Conservation (phyloP, 2,888 invertebrate species). For the Dioctria rufipes region DNA sequence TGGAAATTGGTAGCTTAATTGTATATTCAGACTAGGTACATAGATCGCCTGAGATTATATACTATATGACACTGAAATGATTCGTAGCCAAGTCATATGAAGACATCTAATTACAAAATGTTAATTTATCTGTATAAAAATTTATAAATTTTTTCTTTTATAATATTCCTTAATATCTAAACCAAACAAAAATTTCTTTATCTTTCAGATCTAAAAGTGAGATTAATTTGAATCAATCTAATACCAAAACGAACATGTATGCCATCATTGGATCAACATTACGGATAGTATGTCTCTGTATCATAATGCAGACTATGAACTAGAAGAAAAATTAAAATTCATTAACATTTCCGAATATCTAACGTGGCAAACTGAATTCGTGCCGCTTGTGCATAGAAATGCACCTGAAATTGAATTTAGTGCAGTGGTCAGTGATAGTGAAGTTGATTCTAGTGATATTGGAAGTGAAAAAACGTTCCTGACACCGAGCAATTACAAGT, state of each 20-base stretch:
- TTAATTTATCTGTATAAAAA: too few relatives aligned
- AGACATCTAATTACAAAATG: neutral
- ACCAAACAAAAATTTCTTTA: neutral
- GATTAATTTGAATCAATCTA: neutral
- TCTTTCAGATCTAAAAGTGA: conserved; percentile 7
- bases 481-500: conserved; percentile 69
- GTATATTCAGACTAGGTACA: too few relatives aligned
- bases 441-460: conserved; percentile 14
- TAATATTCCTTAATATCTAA: neutral
- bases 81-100: too few relatives aligned
- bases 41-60: too few relatives aligned
- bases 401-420: conserved; percentile 19
- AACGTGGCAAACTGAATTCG: neutral
- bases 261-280: conserved; percentile 13
- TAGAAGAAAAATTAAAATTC: neutral
- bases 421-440: conserved; percentile 41
- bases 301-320: conserved; percentile 11
- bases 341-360: neutral
- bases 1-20: too few relatives aligned
- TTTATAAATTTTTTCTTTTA: too few relatives aligned
- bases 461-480: conserved; percentile 64
- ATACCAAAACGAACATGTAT: conserved; percentile 28
- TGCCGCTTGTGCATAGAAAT: neutral
- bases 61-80: too few relatives aligned
- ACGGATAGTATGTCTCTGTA: conserved; percentile 29